Conservation (phyloP, 1,140 invertebrate species). For the Platyscapa corneri region DNA sequence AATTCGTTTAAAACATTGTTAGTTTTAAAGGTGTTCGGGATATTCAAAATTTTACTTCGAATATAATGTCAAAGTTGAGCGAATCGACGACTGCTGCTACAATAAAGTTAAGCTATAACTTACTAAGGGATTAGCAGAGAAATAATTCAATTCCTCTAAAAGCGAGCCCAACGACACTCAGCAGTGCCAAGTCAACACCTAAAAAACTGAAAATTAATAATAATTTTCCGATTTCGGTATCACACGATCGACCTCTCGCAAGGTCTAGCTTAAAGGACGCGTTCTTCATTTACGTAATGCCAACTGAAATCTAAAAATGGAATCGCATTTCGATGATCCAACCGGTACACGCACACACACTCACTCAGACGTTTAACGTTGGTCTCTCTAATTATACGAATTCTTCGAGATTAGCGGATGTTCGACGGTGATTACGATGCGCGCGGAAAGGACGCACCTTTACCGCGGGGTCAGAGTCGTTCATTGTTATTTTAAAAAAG, state of each 20-base stretch:
- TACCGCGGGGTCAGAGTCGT: background rate
- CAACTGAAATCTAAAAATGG: conserved; percentile 24
- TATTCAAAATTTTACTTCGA: too few species aligned
- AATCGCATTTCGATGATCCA: conserved; percentile 23
- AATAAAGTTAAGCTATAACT: too few species aligned
- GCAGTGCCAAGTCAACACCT: too few species aligned
- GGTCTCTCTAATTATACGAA: conserved; percentile 2
- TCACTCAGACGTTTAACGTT: background rate
- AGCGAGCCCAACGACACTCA: too few species aligned
- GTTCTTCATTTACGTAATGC: conserved; percentile 16
- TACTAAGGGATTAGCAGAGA: too few species aligned
- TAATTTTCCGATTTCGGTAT: background rate
- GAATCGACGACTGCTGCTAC: too few species aligned
- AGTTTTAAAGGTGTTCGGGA: too few species aligned
- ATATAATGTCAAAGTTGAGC: too few species aligned
- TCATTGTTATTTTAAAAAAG: background rate
- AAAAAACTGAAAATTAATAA: too few species aligned
- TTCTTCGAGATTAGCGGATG: conserved; percentile 31
- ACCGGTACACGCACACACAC: background rate
- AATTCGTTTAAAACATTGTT: too few species aligned
- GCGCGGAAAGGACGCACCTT: background rate
- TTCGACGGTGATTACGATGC: background rate
- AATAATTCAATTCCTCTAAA: too few species aligned
- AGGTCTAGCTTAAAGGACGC: background rate
- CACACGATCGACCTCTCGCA: background rate